Base-by-base conservation (phyloP, 1,140 invertebrate genomes). In the Notospermus geniculatus region DNA sequence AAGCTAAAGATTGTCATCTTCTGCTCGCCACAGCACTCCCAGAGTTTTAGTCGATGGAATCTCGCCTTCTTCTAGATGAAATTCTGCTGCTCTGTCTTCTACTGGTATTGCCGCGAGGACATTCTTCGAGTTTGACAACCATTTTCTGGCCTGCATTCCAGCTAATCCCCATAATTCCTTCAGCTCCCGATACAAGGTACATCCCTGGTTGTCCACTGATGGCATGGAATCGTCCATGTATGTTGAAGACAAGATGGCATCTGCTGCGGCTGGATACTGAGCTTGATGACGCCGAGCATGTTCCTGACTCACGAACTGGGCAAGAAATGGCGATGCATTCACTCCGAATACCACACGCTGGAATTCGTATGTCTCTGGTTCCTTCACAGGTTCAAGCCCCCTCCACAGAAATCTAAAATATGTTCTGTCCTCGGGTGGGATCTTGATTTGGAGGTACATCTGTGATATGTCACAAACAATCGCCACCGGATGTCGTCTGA, bases 401-500 rank as follows among this genome's bases (percentile, higher is more conserved):
- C 58, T 57, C 61, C 57, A 60, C 2, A 60, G 29, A 50, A 60
- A 66, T 60, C 58, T 45, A 29, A 50, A 32, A 43, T 56, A 63
- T 7, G 53, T 23, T 25, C 60, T n/a, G 30, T 62, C 59, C 1
- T 17, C 13, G n/a, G 28, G 2, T 15, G 1, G 11, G 27, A 63
- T 25, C 17, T 46, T 50, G 0, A 63, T 53, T 0, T 45, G 53
- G 13, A 68, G 23, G 32, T 58, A 65, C 63, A 68, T 68, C 56
- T 68, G 57, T 36, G 45, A 19, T 0, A 68, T 65, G 30, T 68
- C 63, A 41, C 63, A 62, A 0, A 57, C 39, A 1, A 71, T 27
- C 2, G 61, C 67, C 1, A 73, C 53, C 29, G 30, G 41, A n/a
- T 63, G 13, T 13, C 41, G 30, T 9, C 71, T 54, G 59, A 73